A percentile compares a stretch with the other conserved stretches of the same genome.
Evolutionary conservation across 2,888 invertebrate species (phyloP).

Genomic region (Leptopilina syphax): DNA sequence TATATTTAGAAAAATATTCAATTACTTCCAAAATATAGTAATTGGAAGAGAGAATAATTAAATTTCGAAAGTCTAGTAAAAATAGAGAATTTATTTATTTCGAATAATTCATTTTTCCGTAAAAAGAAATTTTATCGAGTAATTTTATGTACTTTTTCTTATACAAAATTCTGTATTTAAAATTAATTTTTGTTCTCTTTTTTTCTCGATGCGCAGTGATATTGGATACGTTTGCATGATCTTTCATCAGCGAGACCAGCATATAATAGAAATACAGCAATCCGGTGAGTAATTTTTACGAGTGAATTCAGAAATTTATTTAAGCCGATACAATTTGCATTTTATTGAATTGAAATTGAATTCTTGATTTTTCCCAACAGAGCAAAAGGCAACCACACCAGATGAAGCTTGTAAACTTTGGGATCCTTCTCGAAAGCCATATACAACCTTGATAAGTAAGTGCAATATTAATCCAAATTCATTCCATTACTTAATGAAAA

Average conservation of each 20-base stretch:
- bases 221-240: constrained; percentile 89
- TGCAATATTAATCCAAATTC: constrained; percentile 54
- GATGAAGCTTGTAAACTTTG: constrained; percentile 83
- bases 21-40: too few species aligned
- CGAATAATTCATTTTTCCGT: too few species aligned
- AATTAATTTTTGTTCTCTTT: constrained; percentile 23
- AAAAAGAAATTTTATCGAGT: too few species aligned
- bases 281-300: constrained; percentile 75
- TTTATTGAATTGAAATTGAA: constrained; percentile 27
- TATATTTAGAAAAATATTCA: too few species aligned
- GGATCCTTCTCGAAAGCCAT: constrained; percentile 78
- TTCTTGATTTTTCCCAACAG: constrained; percentile 44
- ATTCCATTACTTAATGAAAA: constrained; percentile 30
- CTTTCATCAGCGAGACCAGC: constrained; percentile 84
- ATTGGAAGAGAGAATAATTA: too few species aligned
- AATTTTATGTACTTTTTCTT: too few species aligned
- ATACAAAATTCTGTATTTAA: too few species aligned
- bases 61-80: too few species aligned
- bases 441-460: constrained; percentile 84
- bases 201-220: constrained; percentile 79
- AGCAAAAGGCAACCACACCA: constrained; percentile 76
- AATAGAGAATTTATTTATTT: too few species aligned
- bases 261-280: constrained; percentile 86
- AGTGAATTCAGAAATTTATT: neutral
- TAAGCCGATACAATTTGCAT: neutral